Conservation (phyloP, 2,888 invertebrate genomes). For the Ophion costatus region DNA sequence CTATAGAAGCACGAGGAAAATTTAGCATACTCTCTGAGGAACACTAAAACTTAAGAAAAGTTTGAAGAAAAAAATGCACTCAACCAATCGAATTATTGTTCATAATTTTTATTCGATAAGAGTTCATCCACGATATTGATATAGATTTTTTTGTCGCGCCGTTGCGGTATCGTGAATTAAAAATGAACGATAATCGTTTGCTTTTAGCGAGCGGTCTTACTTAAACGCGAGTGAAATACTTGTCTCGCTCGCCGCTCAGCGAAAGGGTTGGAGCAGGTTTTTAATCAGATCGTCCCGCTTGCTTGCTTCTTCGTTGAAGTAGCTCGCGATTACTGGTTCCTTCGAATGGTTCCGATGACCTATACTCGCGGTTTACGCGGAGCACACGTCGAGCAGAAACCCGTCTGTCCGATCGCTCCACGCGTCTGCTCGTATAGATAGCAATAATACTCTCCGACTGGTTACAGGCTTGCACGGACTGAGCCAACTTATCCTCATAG, state of each 20-base stretch:
- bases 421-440: conserved; percentile 8
- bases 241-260: neutral
- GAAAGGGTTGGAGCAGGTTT: conserved; percentile 45
- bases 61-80: too few species aligned
- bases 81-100: too few species aligned
- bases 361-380: conserved; percentile 21
- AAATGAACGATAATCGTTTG: neutral
- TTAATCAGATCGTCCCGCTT: conserved; percentile 48
- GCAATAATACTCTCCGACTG: conserved; percentile 15
- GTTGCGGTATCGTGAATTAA: neutral
- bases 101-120: too few species aligned
- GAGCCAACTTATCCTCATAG: conserved; percentile 41
- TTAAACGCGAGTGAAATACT: neutral
- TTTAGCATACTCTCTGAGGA: too few species aligned
- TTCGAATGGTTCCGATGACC: conserved; percentile 47
- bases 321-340: conserved; percentile 18
- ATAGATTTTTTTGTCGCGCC: too few species aligned
- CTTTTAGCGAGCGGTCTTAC: neutral
- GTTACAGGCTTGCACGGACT: conserved; percentile 3
- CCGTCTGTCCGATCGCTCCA: conserved; percentile 46
- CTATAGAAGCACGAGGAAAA: neutral
- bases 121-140: too few species aligned
- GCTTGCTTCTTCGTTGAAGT: conserved; percentile 16
- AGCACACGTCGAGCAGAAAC: conserved; percentile 49
- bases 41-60: too few species aligned